Base-by-base conservation (phyloP, 2,888 invertebrate genomes). In the Helobdella robusta region DNA sequence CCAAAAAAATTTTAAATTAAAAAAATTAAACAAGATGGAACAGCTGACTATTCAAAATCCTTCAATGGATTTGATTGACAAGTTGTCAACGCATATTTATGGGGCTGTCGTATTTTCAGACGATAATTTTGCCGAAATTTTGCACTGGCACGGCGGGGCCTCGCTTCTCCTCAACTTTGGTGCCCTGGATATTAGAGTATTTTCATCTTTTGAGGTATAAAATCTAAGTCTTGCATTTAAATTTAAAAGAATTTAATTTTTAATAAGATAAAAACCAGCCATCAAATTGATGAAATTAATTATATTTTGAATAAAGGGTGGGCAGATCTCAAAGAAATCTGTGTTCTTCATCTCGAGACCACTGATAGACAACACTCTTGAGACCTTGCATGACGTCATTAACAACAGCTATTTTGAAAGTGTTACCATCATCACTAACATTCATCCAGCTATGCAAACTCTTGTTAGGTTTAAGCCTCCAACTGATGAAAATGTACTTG, bases 131-230 rank as follows among this genome's bases (percentile, higher is more conserved):
- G 70, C 70, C 11, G 71, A 72, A 48, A 56, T 66, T 59, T 61
- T 72, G n/a, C 72, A 72, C 66, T 72, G 71, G 72, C 82, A 85
- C 72, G 86, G 85, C 1, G 86, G 86, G 0, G 68, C 77, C 30
- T 67, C 67, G 28, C 80, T 82, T 67, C 77, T 87, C 15, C 77
- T 84, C 59, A 76, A 82, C 59, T 83, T 83, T 32, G 87, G 86
- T 61, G 87, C 86, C 34, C 76, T 82, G 11, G 82, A 83, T 67
- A 84, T 87, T 1, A 85, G 85, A 73, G 84, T 83, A 74, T 81
- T 87, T 70, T 85, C 86, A 3, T 83, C 84, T 0, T 85, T 84
- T 78, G 85, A 85, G 82, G 85, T 84, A 25, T 23, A n/a, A n/a
- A n/a, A n/a, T n/a, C n/a, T n/a, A n/a, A n/a, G n/a, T n/a, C n/a